Evolutionary conservation across 2,888 invertebrate genomes (phyloP).

Genomic region (Cantharis lateralis): DNA sequence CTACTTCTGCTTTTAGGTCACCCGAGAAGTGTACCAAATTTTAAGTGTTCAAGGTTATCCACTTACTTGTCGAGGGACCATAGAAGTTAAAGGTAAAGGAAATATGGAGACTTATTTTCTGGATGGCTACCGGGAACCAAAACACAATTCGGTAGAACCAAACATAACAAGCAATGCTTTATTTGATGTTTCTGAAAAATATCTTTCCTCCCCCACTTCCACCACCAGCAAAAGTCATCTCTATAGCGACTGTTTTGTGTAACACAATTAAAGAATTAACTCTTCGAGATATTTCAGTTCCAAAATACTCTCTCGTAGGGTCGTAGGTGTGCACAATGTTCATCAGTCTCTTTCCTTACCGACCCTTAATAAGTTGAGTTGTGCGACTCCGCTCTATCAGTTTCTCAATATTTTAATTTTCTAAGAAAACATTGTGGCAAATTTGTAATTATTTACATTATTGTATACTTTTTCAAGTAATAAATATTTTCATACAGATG

Average conservation of each 20-base stretch:
- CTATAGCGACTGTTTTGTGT: conserved; percentile 18
- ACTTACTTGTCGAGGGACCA: conserved; percentile 81
- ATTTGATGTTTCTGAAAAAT: conserved; percentile 21
- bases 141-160: conserved; percentile 35
- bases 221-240: conserved; percentile 8
- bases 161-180: conserved; percentile 54
- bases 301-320: not conserved
- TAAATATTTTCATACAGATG: not conserved
- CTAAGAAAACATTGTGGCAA: not conserved
- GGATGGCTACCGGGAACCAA: conserved; percentile 47
- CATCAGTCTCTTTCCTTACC: not conserved
- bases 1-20: conserved; percentile 64
- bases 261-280: not conserved
- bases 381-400: not conserved
- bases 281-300: not conserved
- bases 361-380: not conserved
- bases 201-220: conserved; percentile 17
- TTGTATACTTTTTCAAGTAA: not conserved
- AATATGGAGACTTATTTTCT: conserved; percentile 92
- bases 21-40: conserved; percentile 86
- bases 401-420: not conserved
- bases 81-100: conserved; percentile 93
- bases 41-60: conserved; percentile 77
- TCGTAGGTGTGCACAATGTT: not conserved
- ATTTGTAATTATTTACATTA: not conserved